Evolutionary conservation across 2,797 vertebrate species (phyloP).

Genomic region (Acestrorhynchus altus): DNA sequence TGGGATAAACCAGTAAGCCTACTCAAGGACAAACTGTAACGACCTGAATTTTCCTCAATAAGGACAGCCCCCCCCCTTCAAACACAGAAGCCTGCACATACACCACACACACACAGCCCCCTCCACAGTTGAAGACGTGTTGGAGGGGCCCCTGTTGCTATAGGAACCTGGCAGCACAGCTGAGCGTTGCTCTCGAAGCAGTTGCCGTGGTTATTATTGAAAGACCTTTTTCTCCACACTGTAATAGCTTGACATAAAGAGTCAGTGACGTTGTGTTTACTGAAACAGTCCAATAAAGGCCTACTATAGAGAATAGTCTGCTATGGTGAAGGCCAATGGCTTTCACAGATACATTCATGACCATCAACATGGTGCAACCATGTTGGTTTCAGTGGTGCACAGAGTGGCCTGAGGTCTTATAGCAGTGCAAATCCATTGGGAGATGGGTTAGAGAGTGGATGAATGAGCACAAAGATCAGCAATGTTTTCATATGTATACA

Average conservation of each 20-base stretch:
- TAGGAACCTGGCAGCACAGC: constrained; percentile 64
- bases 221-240: constrained; percentile 32
- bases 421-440: no score
- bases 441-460: no score
- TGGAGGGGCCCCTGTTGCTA: constrained; percentile 66
- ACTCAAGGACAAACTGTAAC: constrained; percentile 37
- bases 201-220: constrained; percentile 67
- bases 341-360: no score
- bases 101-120: constrained; percentile 20
- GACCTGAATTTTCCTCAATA: constrained; percentile 56
- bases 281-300: not conserved
- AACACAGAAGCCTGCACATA: not conserved
- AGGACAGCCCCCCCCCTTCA: constrained; percentile 40
- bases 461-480: no score
- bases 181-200: constrained; percentile 58
- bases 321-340: not conserved
- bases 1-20: constrained; percentile 13
- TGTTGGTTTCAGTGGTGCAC: not conserved
- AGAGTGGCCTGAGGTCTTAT: no score
- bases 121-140: constrained; percentile 53
- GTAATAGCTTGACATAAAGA: constrained; percentile 2
- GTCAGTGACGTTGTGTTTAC: not conserved
- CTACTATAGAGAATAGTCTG: not conserved
- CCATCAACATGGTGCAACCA: no score
- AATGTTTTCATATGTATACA: no score